A percentile compares a stretch with the other conserved stretches of the same genome.
Conservation (phyloP, 2,888 invertebrate species). For the Limnephilus auricula region DNA sequence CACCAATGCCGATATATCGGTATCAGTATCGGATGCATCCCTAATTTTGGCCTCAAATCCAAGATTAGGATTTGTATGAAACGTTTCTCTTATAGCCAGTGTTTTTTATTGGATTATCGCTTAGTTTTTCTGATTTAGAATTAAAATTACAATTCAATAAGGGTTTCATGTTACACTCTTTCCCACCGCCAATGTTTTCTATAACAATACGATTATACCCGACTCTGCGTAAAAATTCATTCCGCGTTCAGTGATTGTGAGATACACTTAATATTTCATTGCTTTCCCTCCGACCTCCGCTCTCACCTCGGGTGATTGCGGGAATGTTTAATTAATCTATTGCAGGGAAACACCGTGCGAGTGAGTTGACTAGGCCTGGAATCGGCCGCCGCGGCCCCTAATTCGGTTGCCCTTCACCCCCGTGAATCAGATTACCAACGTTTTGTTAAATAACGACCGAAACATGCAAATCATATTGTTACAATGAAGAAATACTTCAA, state of each 20-base stretch:
- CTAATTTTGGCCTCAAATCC: no score
- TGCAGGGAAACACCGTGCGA: background rate
- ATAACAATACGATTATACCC: background rate
- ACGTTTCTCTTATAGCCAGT: no score
- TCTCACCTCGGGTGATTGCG: background rate
- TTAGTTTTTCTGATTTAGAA: background rate
- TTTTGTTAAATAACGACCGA: background rate
- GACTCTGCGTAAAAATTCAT: background rate
- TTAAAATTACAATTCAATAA: background rate
- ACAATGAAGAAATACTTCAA: background rate
- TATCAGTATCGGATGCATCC: no score
- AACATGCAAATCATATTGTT: background rate
- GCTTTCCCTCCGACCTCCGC: background rate
- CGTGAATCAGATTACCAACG: background rate
- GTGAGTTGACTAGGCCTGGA: background rate
- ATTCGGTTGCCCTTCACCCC: background rate
- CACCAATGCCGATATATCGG: no score
- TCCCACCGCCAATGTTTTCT: background rate
- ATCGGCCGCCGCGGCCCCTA: background rate
- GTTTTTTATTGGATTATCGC: background rate
- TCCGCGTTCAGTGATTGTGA: background rate
- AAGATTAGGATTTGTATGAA: no score
- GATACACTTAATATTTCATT: background rate
- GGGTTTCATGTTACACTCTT: background rate
- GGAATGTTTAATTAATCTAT: background rate